phyloP scores from a whole-genome alignment of 2,888 invertebrate species.

The Drosophila neotestacea region DNA sequence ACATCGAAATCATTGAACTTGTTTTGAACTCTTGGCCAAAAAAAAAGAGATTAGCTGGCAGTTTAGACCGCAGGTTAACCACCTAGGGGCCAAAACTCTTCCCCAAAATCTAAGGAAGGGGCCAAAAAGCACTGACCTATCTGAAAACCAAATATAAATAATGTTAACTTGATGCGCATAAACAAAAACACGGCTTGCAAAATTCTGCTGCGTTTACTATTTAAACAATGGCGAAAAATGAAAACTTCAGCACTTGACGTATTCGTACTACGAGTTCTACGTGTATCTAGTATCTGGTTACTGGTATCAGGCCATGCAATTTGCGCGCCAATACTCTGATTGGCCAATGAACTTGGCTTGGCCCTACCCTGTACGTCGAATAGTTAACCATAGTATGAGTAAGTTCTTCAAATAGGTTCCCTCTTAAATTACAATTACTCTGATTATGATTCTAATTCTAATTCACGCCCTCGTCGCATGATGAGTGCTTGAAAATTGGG shows the following conservation, averaged over 20 bases:
- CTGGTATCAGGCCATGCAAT: conserved; percentile 44
- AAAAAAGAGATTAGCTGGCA: conserved; percentile 31
- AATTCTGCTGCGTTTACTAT: conserved; percentile 31
- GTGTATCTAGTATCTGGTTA: conserved; percentile 9
- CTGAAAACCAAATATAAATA: conserved; percentile 54
- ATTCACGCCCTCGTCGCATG: conserved; percentile 42
- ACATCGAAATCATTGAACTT: conserved; percentile 57
- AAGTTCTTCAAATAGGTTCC: not conserved
- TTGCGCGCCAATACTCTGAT: conserved; percentile 67
- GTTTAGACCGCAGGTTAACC: conserved; percentile 29
- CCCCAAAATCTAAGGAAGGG: conserved; percentile 27
- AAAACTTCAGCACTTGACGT: conserved; percentile 7
- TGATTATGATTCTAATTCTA: conserved; percentile 2
- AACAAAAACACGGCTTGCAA: conserved; percentile 53
- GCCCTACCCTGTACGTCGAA: conserved; percentile 6
- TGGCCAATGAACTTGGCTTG: conserved; percentile 68
- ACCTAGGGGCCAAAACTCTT: conserved; percentile 37
- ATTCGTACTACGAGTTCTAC: conserved; percentile 10
- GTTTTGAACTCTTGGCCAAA: conserved; percentile 21
- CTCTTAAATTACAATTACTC: conserved; percentile 14
- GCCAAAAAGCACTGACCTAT: conserved; percentile 67
- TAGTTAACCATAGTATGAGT: conserved; percentile 8
- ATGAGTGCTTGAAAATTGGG: conserved; percentile 19
- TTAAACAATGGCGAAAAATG: conserved; percentile 22
- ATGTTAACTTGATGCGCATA: conserved; percentile 54